Conservation (phyloP, 2,888 invertebrate genomes). For the Ypsolopha scabrella region DNA sequence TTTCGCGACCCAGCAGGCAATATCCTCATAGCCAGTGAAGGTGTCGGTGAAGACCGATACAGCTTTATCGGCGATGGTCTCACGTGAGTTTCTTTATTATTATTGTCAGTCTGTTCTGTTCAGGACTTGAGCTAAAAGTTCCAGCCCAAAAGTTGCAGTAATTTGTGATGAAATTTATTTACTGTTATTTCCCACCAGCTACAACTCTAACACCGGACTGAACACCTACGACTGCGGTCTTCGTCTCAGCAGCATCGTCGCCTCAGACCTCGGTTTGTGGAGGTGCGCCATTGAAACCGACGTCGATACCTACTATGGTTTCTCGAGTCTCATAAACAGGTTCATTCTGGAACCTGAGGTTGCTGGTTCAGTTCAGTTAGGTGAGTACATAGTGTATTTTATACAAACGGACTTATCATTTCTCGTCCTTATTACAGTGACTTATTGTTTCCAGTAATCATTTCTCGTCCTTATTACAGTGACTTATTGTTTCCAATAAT, state of each 20-base stretch:
- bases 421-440: background rate
- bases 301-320: conserved; percentile 34
- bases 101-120: background rate
- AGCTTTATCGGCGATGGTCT: conserved; percentile 22
- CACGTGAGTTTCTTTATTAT: conserved; percentile 19
- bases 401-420: background rate
- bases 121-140: too few species aligned
- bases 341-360: conserved; percentile 23
- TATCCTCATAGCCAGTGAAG: conserved; percentile 32
- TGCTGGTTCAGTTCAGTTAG: conserved; percentile 20
- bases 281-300: conserved; percentile 46
- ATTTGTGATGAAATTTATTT: background rate
- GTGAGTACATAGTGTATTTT: conserved; percentile 14
- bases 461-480: too few species aligned
- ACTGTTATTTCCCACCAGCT: conserved; percentile 8
- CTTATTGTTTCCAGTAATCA: too few species aligned
- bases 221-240: conserved; percentile 35
- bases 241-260: conserved; percentile 25
- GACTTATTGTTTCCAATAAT: background rate
- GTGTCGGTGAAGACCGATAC: conserved; percentile 38
- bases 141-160: too few species aligned
- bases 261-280: conserved; percentile 41
- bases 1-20: conserved; percentile 39
- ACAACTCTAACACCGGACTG: conserved; percentile 25
- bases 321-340: conserved; percentile 28